These are phyloP conservation scores for Formica exsecta DNA, from an alignment of 1,140 invertebrate species.

Conservation along the genomic window DNA sequence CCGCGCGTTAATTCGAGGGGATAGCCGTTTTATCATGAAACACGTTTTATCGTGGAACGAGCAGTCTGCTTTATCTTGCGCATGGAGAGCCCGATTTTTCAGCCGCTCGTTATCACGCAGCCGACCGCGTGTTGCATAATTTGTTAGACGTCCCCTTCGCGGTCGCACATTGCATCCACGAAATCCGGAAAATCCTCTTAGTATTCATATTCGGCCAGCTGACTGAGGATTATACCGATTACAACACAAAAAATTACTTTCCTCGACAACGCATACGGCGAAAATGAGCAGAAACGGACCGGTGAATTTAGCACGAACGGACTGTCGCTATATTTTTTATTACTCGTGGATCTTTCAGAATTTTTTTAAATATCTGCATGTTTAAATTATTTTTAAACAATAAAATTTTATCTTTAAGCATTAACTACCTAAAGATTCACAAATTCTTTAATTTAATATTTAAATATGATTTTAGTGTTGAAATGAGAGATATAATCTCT, in stretches of 20 bases:
- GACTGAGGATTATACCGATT: constrained; percentile 62
- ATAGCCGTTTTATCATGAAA: constrained; percentile 44
- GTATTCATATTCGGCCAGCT: constrained; percentile 53
- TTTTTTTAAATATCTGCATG: not conserved
- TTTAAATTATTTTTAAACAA: constrained; percentile 5
- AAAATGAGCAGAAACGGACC: constrained; percentile 71
- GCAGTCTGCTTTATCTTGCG: constrained; percentile 51
- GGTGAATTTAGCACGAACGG: constrained; percentile 58
- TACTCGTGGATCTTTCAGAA: constrained; percentile 5
- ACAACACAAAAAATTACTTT: constrained; percentile 56
- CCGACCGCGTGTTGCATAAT: constrained; percentile 54
- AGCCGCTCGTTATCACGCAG: constrained; percentile 56
- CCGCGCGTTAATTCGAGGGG: constrained; percentile 5
- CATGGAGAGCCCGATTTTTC: constrained; percentile 60
- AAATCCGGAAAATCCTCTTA: constrained; percentile 62
- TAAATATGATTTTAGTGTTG: not conserved
- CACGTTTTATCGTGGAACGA: constrained; percentile 20
- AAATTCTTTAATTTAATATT: not conserved
- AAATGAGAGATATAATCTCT: not conserved
- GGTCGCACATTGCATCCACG: constrained; percentile 45
- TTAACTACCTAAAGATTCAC: not conserved
- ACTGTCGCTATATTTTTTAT: not conserved
- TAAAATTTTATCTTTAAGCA: not conserved
- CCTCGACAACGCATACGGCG: constrained; percentile 61
- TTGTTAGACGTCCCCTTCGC: constrained; percentile 45